These are phyloP conservation scores for Erinaceus europaeus DNA, from an alignment of 2,113 vertebrate species.

Conservation along the genomic window DNA sequence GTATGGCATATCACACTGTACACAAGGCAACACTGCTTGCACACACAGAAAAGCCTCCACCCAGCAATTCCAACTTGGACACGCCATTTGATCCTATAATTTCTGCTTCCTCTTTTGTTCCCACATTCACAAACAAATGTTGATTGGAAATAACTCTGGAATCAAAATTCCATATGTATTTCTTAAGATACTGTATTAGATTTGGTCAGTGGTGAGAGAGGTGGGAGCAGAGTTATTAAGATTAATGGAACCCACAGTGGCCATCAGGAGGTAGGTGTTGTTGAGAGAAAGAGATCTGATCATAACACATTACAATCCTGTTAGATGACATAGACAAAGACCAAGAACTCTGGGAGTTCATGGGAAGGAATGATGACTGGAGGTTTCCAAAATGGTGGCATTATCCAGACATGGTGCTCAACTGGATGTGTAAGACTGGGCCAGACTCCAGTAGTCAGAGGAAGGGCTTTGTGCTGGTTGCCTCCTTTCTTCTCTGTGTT, in stretches of 20 bases:
- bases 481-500: background rate
- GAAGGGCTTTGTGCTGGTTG: background rate
- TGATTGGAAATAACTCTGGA: background rate
- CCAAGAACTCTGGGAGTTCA: background rate
- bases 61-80: background rate
- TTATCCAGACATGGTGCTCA: background rate
- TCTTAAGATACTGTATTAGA: background rate
- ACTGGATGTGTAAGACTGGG: background rate
- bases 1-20: no score
- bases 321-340: background rate
- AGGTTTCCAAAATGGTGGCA: constrained; percentile 3
- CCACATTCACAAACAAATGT: no score
- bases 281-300: background rate
- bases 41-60: background rate
- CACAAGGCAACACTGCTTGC: no score
- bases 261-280: background rate
- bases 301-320: background rate
- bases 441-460: background rate
- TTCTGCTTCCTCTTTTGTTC: background rate
- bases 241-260: background rate
- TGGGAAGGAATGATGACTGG: background rate
- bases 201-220: background rate
- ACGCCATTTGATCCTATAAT: background rate
- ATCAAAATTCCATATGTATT: constrained; percentile 10
- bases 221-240: background rate